Conservation (phyloP, 2,113 vertebrate species). For the Microcebus griseorufus region DNA sequence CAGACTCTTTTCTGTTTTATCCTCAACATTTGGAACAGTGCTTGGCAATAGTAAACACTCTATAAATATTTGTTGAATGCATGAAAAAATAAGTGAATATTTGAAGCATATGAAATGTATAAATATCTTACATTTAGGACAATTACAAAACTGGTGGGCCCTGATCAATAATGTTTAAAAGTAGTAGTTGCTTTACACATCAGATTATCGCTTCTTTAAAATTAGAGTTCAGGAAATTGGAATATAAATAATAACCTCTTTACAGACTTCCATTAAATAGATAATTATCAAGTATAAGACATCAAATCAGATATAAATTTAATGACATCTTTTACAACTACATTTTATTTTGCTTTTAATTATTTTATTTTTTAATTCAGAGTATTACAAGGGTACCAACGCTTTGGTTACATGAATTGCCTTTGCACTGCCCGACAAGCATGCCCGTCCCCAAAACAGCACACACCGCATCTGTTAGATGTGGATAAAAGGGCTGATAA, state of each 20-base stretch:
- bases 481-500: not conserved
- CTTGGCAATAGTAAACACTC: not conserved
- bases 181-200: not conserved
- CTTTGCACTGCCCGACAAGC: too few species aligned
- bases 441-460: too few species aligned
- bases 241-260: not conserved
- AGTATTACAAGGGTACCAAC: too few species aligned
- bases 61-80: not conserved
- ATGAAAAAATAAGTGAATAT: not conserved
- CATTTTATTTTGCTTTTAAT: not conserved
- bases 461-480: too few species aligned
- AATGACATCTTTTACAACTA: not conserved
- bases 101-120: not conserved
- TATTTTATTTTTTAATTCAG: too few species aligned
- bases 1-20: not conserved
- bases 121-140: not conserved
- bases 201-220: slow-evolving; percentile 38
- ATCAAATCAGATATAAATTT: slow-evolving; percentile 16
- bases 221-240: not conserved
- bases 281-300: not conserved
- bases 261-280: not conserved
- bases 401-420: too few species aligned
- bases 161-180: not conserved
- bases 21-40: not conserved
- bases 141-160: not conserved